phyloP scores from a whole-genome alignment of 1,140 invertebrate genomes.

The Myzus persicae region DNA sequence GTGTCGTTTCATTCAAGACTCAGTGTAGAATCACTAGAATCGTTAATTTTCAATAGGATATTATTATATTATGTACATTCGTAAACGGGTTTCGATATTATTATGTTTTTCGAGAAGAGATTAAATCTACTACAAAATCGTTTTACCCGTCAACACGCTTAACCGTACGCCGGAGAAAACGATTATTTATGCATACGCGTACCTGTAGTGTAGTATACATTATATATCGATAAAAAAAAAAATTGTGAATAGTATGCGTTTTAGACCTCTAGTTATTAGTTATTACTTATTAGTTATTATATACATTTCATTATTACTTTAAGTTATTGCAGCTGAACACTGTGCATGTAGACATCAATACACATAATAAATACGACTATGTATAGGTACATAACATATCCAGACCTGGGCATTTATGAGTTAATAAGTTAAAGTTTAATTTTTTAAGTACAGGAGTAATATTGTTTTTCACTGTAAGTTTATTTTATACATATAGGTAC shows the following conservation, averaged over 20 bases:
- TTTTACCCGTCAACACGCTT: constrained; percentile 15
- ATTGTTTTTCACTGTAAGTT: not conserved
- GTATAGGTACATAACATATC: not conserved
- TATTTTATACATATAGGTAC: not conserved
- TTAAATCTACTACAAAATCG: constrained; percentile 43
- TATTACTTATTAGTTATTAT: not conserved
- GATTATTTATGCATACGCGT: constrained; percentile 14
- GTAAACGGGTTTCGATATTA: constrained; percentile 26
- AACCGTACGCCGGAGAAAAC: not conserved
- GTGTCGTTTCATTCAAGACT: constrained; percentile 1
- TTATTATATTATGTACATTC: not conserved
- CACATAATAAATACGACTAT: not conserved
- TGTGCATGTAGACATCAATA: not conserved
- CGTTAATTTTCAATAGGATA: not conserved
- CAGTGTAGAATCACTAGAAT: not conserved
- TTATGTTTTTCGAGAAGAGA: constrained; percentile 24
- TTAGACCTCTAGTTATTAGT: not conserved
- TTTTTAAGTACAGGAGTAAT: not conserved
- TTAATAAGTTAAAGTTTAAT: not conserved
- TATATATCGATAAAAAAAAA: not conserved
- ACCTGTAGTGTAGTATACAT: not conserved
- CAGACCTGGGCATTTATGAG: not conserved
- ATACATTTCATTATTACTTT: no score
- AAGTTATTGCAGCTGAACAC: not conserved
- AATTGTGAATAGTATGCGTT: constrained; percentile 8